These are phyloP conservation scores for Rhagologus leucostigma DNA, from an alignment of 2,113 vertebrate genomes.

Conservation along the genomic window DNA sequence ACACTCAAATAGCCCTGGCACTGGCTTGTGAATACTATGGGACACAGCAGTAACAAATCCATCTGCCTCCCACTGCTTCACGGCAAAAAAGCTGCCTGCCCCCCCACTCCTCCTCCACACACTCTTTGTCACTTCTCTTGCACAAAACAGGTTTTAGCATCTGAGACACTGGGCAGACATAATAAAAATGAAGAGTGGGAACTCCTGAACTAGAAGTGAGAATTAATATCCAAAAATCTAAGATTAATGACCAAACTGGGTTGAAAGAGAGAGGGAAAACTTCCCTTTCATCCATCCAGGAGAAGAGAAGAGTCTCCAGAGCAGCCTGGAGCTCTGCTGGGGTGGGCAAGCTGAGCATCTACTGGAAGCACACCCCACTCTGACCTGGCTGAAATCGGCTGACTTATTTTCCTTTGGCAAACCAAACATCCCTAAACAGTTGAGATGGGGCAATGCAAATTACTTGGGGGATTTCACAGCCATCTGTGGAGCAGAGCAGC, in stretches of 20 bases:
- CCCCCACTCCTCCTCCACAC: not conserved
- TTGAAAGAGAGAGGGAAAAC: not conserved
- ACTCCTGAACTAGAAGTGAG: not conserved
- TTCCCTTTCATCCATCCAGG: not conserved
- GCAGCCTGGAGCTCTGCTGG: not conserved
- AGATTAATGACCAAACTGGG: not conserved
- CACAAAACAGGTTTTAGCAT: not conserved
- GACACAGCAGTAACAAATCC: not conserved
- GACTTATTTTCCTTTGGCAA: not conserved
- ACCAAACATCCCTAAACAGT: not conserved
- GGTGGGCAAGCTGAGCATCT: not conserved
- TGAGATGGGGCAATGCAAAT: accelerated
- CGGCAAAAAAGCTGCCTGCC: accelerated
- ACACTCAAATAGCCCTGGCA: not conserved
- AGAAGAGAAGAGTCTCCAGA: not conserved
- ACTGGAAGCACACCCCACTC: not conserved
- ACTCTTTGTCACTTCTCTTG: not conserved
- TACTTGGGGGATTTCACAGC: not conserved
- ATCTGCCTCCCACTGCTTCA: not conserved
- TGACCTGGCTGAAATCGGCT: accelerated
- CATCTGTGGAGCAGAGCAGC: not conserved
- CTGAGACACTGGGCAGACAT: not conserved
- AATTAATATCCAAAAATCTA: not conserved
- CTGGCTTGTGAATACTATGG: accelerated
- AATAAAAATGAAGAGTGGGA: not conserved